A percentile compares a stretch with the other conserved stretches of the same genome.
These are phyloP conservation scores for Sminthopsis crassicaudata DNA, from an alignment of 2,113 vertebrate genomes.

Conservation along the genomic window DNA sequence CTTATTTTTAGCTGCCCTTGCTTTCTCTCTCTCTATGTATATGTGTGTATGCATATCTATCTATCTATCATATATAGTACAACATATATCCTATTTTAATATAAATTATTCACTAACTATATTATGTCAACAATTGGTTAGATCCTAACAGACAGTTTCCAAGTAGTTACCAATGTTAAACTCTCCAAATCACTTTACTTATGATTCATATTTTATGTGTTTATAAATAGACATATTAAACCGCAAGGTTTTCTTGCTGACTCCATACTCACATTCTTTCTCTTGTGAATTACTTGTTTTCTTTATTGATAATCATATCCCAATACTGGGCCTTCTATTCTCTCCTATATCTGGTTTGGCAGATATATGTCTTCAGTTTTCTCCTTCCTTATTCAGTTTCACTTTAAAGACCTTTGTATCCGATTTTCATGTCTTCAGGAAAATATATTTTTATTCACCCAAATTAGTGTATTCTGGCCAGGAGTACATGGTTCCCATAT, in stretches of 20 bases:
- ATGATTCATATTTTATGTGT: background rate
- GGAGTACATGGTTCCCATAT: background rate
- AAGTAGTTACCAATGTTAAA: background rate
- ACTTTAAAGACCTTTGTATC: background rate
- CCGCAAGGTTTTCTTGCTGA: background rate
- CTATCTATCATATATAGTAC: too few relatives aligned
- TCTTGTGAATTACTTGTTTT: background rate
- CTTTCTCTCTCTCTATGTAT: too few relatives aligned
- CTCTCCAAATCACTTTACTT: background rate
- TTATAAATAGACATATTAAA: background rate
- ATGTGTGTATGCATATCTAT: too few relatives aligned
- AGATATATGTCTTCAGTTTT: background rate
- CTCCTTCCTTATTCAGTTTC: background rate
- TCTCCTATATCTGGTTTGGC: background rate
- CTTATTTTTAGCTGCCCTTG: too few relatives aligned
- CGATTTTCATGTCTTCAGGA: background rate
- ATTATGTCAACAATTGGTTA: background rate
- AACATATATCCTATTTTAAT: too few relatives aligned
- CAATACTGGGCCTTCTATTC: background rate
- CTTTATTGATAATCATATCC: background rate
- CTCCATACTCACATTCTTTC: background rate
- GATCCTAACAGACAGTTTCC: background rate
- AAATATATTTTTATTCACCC: background rate
- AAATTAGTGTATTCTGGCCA: background rate
- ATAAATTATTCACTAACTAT: too few relatives aligned